Evolutionary conservation across 2,888 invertebrate genomes (phyloP), one percentile per base, ranked within the genome.

Genomic region (Eumacrocentrus americanus): DNA sequence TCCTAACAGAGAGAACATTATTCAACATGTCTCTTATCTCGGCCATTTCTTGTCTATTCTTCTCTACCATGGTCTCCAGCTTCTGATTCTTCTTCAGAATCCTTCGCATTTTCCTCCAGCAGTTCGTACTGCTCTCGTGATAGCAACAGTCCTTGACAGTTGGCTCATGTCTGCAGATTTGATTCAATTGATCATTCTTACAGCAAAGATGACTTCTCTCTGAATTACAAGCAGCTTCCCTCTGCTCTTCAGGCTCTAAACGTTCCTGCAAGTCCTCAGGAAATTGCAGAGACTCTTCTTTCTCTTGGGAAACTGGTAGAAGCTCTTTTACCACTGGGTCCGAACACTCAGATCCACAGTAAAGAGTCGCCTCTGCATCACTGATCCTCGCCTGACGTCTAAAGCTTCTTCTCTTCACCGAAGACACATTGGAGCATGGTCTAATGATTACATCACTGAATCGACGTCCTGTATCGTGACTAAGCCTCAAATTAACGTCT

Each of bases 361-460:
- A 61, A 48, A 47, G 4, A 23, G 51, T n/a, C n/a, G 57, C 63
- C 25, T 72, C 72, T 14, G 25, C 51, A 14, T 75, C 77, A 16
- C 65, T 70, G 51, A 79, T 65, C 63, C 70, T 72, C 9, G 75
- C 65, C 48, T 80, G 80, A 23, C 79, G 72, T 52, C 69, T 77
- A 2, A 80, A 61, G 42, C 71, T 76, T 48, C 73, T 72, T 40
- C 68, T 72, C 34, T 29, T 54, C 3, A 7, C 12, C 12, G 44
- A 16, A 2, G 60, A 52, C 25, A 3, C 46, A 40, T 47, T 58
- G 14, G 58, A 48, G 12, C 59, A 57, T 44, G 53, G 23, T 2
- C 66, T 60, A 25, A 68, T 61, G 3, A 61, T 58, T 2, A 72
- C 65, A 55, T 78, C 78, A 29, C 79, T 79, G 40, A 70, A 71